A percentile compares a stretch with the other conserved stretches of the same genome.
These are phyloP conservation scores for Lateolabrax maculatus DNA, from an alignment of 2,797 vertebrate genomes.

Conservation along the genomic window DNA sequence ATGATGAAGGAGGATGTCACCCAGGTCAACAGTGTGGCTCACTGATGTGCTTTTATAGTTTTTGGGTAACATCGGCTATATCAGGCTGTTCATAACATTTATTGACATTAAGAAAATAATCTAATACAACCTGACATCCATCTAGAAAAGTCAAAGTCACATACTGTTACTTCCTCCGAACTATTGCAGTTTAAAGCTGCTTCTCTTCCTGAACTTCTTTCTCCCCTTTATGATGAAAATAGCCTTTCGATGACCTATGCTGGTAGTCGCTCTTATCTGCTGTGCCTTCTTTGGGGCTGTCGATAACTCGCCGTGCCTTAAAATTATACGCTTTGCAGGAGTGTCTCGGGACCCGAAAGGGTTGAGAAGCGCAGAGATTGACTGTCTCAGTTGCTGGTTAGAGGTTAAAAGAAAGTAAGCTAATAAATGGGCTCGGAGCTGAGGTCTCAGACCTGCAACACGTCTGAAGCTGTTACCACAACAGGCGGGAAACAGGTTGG, in stretches of 20 bases:
- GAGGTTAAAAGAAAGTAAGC: constrained; percentile 60
- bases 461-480: constrained; percentile 36
- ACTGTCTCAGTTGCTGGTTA: constrained; percentile 51
- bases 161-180: not conserved
- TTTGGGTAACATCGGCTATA: too few relatives aligned
- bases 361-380: constrained; percentile 37
- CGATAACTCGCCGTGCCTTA: constrained; percentile 34
- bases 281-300: constrained; percentile 26
- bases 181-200: not conserved
- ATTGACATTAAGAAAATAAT: not conserved
- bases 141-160: not conserved
- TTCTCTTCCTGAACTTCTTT: not conserved
- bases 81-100: not conserved
- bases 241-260: constrained; percentile 42
- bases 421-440: constrained; percentile 47
- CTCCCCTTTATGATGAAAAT: constrained; percentile 24
- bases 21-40: not conserved
- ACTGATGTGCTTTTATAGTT: not conserved
- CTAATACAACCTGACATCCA: not conserved
- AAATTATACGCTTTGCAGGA: constrained; percentile 30
- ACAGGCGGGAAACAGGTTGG: constrained; percentile 3
- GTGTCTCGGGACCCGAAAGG: constrained; percentile 11
- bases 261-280: constrained; percentile 46
- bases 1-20: not conserved
- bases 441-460: constrained; percentile 48